phyloP scores from a whole-genome alignment of 2,888 invertebrate genomes.

The Diaperis boleti region DNA sequence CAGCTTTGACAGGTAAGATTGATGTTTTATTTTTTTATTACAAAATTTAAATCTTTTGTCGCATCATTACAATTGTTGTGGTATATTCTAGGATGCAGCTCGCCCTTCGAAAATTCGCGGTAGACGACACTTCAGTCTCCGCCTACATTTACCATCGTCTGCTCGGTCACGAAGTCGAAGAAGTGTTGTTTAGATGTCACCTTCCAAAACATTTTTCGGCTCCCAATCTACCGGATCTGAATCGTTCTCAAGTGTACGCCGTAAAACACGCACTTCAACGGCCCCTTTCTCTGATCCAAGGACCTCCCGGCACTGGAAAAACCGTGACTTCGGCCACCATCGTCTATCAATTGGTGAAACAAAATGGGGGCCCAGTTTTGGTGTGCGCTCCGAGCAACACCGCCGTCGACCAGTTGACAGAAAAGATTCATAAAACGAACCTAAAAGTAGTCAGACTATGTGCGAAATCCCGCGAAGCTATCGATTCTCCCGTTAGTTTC shows the following conservation, averaged over 20 bases:
- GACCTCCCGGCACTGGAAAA: slow-evolving; percentile 97
- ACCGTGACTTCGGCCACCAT: slow-evolving; percentile 99
- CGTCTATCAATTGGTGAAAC: slow-evolving; percentile 96
- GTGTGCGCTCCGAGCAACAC: slow-evolving; percentile 99
- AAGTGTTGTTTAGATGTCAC: slow-evolving; percentile 90
- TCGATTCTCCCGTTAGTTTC: slow-evolving; percentile 97
- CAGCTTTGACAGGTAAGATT: slow-evolving; percentile 90
- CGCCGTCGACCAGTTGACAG: slow-evolving; percentile 98
- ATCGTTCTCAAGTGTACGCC: slow-evolving; percentile 98
- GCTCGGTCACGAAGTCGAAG: slow-evolving; percentile 94
- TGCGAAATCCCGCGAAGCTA: slow-evolving; percentile 97
- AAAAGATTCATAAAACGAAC: slow-evolving; percentile 98
- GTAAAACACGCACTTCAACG: slow-evolving; percentile 98
- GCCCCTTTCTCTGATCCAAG: slow-evolving; percentile 96
- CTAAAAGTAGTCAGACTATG: slow-evolving; percentile 90
- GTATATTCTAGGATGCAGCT: slow-evolving; percentile 89
- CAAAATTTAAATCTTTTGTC: background rate
- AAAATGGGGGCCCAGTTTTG: slow-evolving; percentile 93
- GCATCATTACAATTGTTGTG: background rate
- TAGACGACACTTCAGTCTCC: slow-evolving; percentile 96
- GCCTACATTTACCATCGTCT: slow-evolving; percentile 98
- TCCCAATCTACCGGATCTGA: slow-evolving; percentile 96
- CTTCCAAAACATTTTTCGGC: slow-evolving; percentile 97
- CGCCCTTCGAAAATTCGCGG: slow-evolving; percentile 94
- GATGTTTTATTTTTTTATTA: background rate